Evolutionary conservation across 2,888 invertebrate species (phyloP), one percentile per base, ranked within the genome.

Genomic region (Agrotis puta): DNA sequence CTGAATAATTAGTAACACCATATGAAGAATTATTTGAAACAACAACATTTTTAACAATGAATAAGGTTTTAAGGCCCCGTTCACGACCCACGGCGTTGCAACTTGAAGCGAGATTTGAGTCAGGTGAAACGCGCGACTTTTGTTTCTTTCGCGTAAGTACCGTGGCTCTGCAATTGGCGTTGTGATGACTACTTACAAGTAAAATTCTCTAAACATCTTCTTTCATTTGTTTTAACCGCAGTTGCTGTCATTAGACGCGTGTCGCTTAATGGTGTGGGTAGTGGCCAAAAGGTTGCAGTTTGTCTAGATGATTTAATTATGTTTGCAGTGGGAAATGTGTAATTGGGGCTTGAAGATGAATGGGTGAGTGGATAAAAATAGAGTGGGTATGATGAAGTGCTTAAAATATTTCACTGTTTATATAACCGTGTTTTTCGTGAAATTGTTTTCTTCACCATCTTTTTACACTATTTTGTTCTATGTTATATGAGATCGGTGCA

Each of bases 31-130:
- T 70, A 85, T 79, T 74, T 70, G 79, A 57, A 56, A 54, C 58
- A 84, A 74, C 66, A 73, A 67, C 56, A 48, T 61, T 76, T 71
- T 69, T 72, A 83, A 83, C 82, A 84, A 83, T 83, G 79, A 71
- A 70, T 51, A 76, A 56, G 58, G 54, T 77, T 61, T 71, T 57
- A 68, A 66, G 9, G 39, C 39, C 33, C 39, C 39, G 39, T 39
- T 11, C 39, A 39, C 39, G 39, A 9, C 39, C 39, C 4, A 39
- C 11, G 39, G 39, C 39, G 39, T 39, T 39, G 39, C 39, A 39
- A 39, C 39, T 39, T 39, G 11, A 4, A 11, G 39, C 39, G 11
- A 39, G 39, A 39, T 33, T 33, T 2, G 9, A 33, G 33, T 33
- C 33, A 33, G 33, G 11, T 11, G 39, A 39, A 39, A 39, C 39